A percentile compares a stretch with the other conserved stretches of the same genome.
These are phyloP conservation scores for Siniperca knerii DNA, from an alignment of 2,113 vertebrate species.

Conservation along the genomic window DNA sequence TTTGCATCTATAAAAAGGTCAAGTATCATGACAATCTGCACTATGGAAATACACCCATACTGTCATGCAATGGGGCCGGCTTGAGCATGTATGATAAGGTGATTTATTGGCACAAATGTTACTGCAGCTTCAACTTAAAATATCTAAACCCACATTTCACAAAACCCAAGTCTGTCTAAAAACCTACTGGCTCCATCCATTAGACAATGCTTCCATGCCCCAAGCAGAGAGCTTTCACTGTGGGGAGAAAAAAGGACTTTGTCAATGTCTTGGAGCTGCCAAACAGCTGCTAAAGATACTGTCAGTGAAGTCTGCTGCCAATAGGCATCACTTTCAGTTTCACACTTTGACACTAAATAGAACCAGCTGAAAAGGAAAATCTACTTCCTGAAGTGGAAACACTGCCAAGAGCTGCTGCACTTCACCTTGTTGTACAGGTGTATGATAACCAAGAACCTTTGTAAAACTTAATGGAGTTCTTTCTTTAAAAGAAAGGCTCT, in stretches of 20 bases:
- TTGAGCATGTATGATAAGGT: neutral
- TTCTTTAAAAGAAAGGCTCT: neutral
- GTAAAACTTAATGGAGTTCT: neutral
- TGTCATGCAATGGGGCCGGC: neutral
- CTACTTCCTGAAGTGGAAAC: conserved; percentile 39
- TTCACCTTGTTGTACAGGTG: conserved; percentile 44
- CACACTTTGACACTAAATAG: conserved; percentile 57
- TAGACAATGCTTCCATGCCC: conserved; percentile 6
- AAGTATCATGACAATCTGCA: neutral
- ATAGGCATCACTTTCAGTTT: conserved; percentile 55
- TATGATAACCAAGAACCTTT: neutral
- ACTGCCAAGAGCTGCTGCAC: conserved; percentile 21
- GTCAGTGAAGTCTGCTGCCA: conserved; percentile 45
- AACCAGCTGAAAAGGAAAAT: conserved; percentile 55
- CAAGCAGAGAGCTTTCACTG: conserved; percentile 42
- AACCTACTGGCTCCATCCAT: conserved; percentile 13
- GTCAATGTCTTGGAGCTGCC: conserved; percentile 59
- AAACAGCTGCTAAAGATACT: conserved; percentile 73
- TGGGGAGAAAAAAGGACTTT: conserved; percentile 6
- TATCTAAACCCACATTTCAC: conserved; percentile 7
- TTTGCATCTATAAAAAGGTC: neutral
- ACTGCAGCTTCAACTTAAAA: neutral
- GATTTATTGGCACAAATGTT: conserved; percentile 9
- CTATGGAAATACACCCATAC: neutral
- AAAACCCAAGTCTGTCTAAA: neutral